Percentiles rank a stretch among this genome's conserved stretches.
Conservation (phyloP, 2,888 invertebrate species). For the Agrenia bidenticulata region DNA sequence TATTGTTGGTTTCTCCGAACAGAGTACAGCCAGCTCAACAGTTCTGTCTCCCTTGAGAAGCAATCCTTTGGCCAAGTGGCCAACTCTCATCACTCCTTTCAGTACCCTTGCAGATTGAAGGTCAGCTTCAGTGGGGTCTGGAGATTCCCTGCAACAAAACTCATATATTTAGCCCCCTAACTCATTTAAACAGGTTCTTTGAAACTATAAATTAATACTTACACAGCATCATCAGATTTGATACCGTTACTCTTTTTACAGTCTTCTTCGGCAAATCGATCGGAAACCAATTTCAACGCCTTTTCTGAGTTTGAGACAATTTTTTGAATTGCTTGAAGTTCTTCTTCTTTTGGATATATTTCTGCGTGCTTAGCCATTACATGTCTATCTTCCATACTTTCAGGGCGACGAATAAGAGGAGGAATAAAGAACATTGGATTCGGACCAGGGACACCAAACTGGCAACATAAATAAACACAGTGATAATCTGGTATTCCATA, state of each 20-base stretch:
- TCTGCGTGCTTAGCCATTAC: constrained; percentile 89
- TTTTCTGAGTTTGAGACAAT: constrained; percentile 91
- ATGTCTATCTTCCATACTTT: constrained; percentile 94
- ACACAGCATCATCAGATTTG: constrained; percentile 33
- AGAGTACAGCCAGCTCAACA: constrained; percentile 90
- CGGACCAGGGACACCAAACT: constrained; percentile 22
- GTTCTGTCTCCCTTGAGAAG: constrained; percentile 84
- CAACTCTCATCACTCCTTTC: constrained; percentile 96
- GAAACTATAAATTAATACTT: constrained; percentile 9
- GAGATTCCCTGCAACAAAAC: constrained; percentile 10
- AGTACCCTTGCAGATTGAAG: constrained; percentile 69
- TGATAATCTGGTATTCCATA: background rate
- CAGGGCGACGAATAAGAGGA: constrained; percentile 72
- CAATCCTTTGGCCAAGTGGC: constrained; percentile 84
- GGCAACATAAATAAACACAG: constrained; percentile 1
- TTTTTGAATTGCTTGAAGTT: constrained; percentile 84
- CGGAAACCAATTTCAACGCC: constrained; percentile 90
- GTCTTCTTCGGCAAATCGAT: constrained; percentile 72
- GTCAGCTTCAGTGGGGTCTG: constrained; percentile 57
- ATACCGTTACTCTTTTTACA: constrained; percentile 49
- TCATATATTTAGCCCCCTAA: background rate
- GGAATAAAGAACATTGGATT: constrained; percentile 56
- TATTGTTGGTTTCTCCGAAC: constrained; percentile 87
- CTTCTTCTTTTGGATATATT: constrained; percentile 89
- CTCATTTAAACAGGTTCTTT: background rate